Percentiles rank a stretch among this genome's conserved stretches.
phyloP scores from a whole-genome alignment of 2,797 vertebrate genomes.

The Echiichthys vipera region DNA sequence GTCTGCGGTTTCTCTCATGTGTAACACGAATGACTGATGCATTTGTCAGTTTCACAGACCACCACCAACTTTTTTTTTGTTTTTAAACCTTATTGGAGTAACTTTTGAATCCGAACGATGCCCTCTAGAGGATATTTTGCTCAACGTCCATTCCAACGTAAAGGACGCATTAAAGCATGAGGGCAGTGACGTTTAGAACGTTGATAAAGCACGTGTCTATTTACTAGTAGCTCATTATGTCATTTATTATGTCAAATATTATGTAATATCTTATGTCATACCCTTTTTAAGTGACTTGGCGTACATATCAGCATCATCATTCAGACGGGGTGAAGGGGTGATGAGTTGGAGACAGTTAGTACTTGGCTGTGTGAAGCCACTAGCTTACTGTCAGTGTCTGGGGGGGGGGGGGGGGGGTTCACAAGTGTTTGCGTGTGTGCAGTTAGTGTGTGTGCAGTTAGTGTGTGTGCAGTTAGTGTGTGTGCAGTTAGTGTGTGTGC shows the following conservation, averaged over 20 bases:
- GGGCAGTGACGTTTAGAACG: no score
- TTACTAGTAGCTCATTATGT: neutral
- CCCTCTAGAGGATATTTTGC: no score
- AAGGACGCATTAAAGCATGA: no score
- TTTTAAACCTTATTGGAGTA: no score
- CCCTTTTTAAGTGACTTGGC: neutral
- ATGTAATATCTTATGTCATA: neutral
- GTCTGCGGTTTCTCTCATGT: no score
- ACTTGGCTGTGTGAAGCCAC: slow-evolving; percentile 43
- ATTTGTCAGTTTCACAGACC: no score
- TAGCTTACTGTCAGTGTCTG: slow-evolving; percentile 41
- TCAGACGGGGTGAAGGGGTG: slow-evolving; percentile 11
- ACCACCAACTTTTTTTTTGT: no score
- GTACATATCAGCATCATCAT: neutral
- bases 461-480: slow-evolving; percentile 18
- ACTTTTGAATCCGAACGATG: no score
- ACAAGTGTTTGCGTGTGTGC: slow-evolving; percentile 6
- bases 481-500: neutral
- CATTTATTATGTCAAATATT: neutral
- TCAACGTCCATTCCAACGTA: no score
- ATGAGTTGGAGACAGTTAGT: slow-evolving; percentile 25
- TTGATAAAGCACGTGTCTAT: no score
- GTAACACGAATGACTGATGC: no score
- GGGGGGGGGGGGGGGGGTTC: no score
- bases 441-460: neutral